A percentile compares a stretch with the other conserved stretches of the same genome.
Evolutionary conservation across 2,888 invertebrate genomes (phyloP).

Genomic region (Dicycla oo): DNA sequence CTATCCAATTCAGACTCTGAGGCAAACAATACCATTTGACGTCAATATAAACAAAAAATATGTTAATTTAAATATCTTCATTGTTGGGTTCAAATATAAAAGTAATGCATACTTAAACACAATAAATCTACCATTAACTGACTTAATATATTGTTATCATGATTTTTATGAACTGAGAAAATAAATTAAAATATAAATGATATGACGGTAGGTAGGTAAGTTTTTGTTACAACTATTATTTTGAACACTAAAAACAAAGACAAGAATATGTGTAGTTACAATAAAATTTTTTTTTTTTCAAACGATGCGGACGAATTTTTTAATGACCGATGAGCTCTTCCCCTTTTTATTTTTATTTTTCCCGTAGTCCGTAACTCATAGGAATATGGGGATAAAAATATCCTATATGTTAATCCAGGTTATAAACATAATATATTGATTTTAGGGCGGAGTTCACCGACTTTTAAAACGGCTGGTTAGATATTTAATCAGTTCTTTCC

Average conservation of each 20-base stretch:
- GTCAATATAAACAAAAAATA: conserved; percentile 58
- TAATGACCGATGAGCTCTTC: no score
- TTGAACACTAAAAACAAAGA: background rate
- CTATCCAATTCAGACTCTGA: conserved; percentile 49
- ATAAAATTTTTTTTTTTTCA: no score
- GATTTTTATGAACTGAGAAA: background rate
- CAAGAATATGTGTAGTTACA: background rate
- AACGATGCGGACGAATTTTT: no score
- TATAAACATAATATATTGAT: no score
- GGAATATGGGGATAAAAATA: no score
- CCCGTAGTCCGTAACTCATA: no score
- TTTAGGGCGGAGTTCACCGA: no score
- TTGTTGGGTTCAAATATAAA: conserved; percentile 30
- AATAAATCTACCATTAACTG: background rate
- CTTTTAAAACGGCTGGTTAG: no score
- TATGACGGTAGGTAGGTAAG: background rate
- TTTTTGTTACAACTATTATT: background rate
- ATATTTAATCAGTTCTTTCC: no score
- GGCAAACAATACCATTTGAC: conserved; percentile 61
- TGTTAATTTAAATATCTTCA: conserved; percentile 44
- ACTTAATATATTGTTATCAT: background rate
- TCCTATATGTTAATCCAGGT: no score
- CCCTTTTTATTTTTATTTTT: no score
- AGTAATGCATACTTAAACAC: background rate
- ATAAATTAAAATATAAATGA: background rate